phyloP scores from a whole-genome alignment of 2,113 vertebrate genomes.

The Fregetta grallaria region DNA sequence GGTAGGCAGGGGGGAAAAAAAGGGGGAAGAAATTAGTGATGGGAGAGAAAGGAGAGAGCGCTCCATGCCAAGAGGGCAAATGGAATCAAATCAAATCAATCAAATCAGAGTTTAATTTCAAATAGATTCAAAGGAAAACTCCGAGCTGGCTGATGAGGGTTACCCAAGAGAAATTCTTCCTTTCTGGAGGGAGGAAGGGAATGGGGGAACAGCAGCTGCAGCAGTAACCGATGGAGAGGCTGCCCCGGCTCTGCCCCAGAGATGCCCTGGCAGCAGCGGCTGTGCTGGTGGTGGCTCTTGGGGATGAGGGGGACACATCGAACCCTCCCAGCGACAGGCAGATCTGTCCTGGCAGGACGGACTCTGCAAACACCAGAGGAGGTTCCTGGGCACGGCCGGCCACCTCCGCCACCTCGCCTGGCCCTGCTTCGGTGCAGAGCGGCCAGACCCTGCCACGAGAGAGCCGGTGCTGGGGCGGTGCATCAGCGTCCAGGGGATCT shows the following conservation, averaged over 20 bases:
- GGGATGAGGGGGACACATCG: too few species aligned
- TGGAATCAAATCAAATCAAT: not conserved
- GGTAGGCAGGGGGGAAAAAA: not conserved
- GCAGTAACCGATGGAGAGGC: not conserved
- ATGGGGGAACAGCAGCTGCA: not conserved
- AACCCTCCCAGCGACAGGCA: not conserved
- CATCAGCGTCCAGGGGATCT: not conserved
- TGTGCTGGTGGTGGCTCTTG: not conserved
- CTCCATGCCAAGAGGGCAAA: not conserved
- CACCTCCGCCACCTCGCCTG: not conserved
- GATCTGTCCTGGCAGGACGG: not conserved
- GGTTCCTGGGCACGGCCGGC: not conserved
- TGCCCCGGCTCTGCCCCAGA: not conserved
- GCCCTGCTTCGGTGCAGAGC: not conserved
- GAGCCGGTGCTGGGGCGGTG: fast-evolving
- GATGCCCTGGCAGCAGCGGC: not conserved
- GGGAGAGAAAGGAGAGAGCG: not conserved
- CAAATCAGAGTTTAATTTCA: not conserved
- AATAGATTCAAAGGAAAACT: not conserved
- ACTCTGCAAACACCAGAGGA: not conserved
- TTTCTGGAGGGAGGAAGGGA: not conserved
- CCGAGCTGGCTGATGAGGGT: not conserved
- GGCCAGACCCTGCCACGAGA: not conserved
- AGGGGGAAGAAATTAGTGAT: not conserved
- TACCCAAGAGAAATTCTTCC: not conserved